These are phyloP conservation scores for Pica pica DNA, from an alignment of 2,113 vertebrate genomes.

Conservation along the genomic window DNA sequence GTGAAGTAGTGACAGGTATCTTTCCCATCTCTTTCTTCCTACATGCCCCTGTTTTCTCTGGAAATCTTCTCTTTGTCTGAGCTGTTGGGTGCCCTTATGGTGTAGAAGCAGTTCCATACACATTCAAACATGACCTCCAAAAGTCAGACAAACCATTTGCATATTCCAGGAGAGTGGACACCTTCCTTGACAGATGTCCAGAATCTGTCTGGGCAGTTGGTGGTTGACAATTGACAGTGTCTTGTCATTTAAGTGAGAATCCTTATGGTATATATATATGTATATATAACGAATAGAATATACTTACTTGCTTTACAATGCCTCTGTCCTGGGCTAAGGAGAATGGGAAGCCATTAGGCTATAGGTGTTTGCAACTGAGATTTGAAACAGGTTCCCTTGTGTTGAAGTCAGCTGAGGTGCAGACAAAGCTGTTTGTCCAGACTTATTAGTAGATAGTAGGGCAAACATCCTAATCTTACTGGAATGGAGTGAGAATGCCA, in stretches of 20 bases:
- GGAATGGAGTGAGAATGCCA: background rate
- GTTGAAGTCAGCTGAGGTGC: background rate
- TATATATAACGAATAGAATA: background rate
- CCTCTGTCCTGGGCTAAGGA: background rate
- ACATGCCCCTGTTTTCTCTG: background rate
- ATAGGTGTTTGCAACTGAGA: background rate
- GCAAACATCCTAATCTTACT: background rate
- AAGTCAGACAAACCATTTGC: background rate
- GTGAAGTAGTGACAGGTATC: background rate
- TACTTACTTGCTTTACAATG: background rate
- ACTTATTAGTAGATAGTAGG: background rate
- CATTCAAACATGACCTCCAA: background rate
- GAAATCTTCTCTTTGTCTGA: background rate
- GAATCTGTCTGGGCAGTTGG: background rate
- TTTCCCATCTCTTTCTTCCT: background rate
- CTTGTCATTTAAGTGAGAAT: background rate
- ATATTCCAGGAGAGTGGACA: background rate
- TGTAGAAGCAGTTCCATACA: background rate
- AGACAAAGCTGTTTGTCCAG: background rate
- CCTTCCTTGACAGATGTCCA: background rate
- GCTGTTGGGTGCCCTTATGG: background rate
- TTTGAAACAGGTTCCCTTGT: background rate
- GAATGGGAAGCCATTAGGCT: background rate
- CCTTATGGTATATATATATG: too few species aligned
- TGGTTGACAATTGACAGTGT: background rate